Evolutionary conservation across 2,113 vertebrate species (phyloP), one percentile per base, ranked within the genome.

Genomic region (Camelus dromedarius): DNA sequence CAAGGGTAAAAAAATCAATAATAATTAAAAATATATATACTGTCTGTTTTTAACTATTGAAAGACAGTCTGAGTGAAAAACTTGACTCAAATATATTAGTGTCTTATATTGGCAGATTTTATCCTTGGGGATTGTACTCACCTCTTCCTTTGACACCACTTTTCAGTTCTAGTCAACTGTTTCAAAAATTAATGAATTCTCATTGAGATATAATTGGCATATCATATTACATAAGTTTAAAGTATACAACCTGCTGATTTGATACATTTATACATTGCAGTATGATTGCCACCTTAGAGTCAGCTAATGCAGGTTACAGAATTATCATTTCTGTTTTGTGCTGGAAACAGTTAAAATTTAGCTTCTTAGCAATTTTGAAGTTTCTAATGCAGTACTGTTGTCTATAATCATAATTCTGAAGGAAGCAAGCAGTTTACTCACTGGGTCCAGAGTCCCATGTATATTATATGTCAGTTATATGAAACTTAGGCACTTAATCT

Each of bases 31-130:
- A 32, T 54, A 96, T 77, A 48, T n/a, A 54, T 7, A 8, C 24
- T 91, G 24, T 66, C n/a, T 91, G 20, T 50, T 72, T 91, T 93
- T 67, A 88, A 95, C 38, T 85, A 30, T 14, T 76, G 19, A 84
- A 93, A 80, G 60, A 50, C 4, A 66, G 30, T 58, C 5, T 82
- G n/a, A 66, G 18, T 18, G n/a, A 81, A 70, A 69, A 81, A 80
- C 18, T 11, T 48, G 18, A 62, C 42, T 46, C 56, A 56, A 50
- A 35, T 38, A 38, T 73, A 73, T 86, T 92, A 69, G 52, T 46
- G 60, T 82, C 42, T 72, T 84, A 93, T 64, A 92, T 12, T 20
- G 11, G 6, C 30, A 79, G 87, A 80, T 42, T 52, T 62, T 88
- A 48, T 46, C 30, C 58, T 32, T 35, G 48, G 35, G 62, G 30